Conservation (phyloP, 1,140 invertebrate species). For the Drosophila eugracilis region DNA sequence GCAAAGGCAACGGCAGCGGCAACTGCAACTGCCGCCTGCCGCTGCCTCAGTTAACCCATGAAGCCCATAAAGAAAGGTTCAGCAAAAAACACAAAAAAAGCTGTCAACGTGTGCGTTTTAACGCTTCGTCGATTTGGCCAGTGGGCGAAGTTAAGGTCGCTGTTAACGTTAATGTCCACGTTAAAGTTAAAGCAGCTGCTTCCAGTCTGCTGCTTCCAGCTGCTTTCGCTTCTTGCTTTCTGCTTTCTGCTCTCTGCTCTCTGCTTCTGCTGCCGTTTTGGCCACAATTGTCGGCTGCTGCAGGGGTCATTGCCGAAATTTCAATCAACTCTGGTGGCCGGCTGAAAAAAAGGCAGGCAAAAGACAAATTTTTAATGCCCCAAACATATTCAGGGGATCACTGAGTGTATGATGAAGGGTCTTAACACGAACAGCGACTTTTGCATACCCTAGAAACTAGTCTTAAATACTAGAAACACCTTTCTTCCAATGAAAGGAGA, state of each 20-base stretch:
- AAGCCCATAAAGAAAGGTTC: conserved; percentile 23
- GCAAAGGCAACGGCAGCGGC: conserved; percentile 13
- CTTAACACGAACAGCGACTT: background rate
- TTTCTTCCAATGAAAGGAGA: no score
- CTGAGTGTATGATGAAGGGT: background rate
- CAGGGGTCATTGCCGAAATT: conserved; percentile 68
- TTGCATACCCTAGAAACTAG: background rate
- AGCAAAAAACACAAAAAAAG: conserved; percentile 40
- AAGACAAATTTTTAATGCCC: background rate
- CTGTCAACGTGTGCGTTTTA: conserved; percentile 81
- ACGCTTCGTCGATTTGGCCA: conserved; percentile 61
- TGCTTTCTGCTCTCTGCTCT: background rate
- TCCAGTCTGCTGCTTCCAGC: conserved; percentile 50
- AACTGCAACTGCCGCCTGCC: conserved; percentile 55
- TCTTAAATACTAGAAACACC: no score
- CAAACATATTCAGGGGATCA: conserved; percentile 2
- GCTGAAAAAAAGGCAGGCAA: conserved; percentile 19
- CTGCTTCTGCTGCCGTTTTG: background rate
- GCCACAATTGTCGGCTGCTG: conserved; percentile 40
- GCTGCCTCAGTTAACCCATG: conserved; percentile 33
- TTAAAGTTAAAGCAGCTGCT: conserved; percentile 52
- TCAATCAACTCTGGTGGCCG: conserved; percentile 72
- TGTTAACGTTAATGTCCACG: conserved; percentile 34
- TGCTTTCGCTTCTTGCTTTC: conserved; percentile 17
- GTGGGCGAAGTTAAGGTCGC: conserved; percentile 26